Conservation (phyloP, 2,797 vertebrate genomes). For the Miichthys miiuy region DNA sequence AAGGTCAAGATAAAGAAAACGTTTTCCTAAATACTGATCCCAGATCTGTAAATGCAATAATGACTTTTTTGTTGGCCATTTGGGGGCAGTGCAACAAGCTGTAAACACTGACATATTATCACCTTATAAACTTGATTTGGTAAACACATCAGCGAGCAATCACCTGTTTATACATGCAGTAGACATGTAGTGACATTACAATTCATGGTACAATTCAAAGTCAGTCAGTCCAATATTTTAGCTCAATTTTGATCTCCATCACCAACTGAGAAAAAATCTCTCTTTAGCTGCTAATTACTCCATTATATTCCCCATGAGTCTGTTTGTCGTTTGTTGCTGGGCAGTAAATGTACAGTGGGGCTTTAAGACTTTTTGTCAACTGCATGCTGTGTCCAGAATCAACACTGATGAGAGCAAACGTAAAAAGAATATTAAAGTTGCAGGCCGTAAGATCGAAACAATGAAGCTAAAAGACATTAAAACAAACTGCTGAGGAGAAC, state of each 20-base stretch:
- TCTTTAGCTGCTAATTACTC: neutral
- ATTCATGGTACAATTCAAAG: no score
- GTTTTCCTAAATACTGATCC: neutral
- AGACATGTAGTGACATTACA: neutral
- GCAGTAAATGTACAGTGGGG: neutral
- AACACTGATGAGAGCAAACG: neutral
- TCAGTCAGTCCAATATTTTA: neutral
- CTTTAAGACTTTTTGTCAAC: neutral
- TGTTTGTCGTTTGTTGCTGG: neutral
- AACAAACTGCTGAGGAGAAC: neutral
- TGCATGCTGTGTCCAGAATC: conserved; percentile 1
- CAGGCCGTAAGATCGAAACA: neutral
- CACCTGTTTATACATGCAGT: neutral
- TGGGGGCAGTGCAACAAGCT: neutral
- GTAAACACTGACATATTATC: conserved; percentile 8
- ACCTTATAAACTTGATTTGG: neutral
- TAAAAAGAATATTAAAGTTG: conserved; percentile 4
- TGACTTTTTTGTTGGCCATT: neutral
- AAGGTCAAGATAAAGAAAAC: neutral
- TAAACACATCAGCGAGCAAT: neutral
- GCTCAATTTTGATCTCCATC: neutral
- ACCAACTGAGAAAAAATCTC: neutral
- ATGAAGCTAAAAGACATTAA: neutral
- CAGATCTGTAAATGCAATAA: neutral
- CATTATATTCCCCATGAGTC: neutral